Percentiles rank a stretch among this genome's conserved stretches.
Evolutionary conservation across 2,113 vertebrate species (phyloP).

Genomic region (Piprites chloris): DNA sequence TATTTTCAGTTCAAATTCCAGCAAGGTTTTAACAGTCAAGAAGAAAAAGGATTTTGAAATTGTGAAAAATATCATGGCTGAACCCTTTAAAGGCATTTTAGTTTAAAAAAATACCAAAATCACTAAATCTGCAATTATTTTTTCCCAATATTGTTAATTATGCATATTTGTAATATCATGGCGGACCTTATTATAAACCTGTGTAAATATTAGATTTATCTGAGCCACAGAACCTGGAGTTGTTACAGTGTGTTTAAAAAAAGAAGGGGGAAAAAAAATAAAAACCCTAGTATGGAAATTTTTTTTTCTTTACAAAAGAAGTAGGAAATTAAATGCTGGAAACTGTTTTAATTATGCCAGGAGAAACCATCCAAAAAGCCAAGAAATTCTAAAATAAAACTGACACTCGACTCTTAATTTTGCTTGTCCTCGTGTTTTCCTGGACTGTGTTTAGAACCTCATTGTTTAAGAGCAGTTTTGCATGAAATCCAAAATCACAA

Average conservation of each 20-base stretch:
- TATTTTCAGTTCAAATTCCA: constrained; percentile 47
- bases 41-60: constrained; percentile 47
- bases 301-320: constrained; percentile 64
- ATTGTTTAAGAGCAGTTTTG: constrained; percentile 68
- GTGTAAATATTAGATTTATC: constrained; percentile 50
- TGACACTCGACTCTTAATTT: constrained; percentile 39
- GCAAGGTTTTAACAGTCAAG: constrained; percentile 23
- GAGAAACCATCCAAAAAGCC: constrained; percentile 61
- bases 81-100: constrained; percentile 50
- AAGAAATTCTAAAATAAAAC: constrained; percentile 65
- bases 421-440: constrained; percentile 61
- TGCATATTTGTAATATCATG: constrained; percentile 74
- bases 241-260: constrained; percentile 14
- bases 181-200: constrained; percentile 69
- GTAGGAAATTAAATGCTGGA: constrained; percentile 73
- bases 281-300: constrained; percentile 33
- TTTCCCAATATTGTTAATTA: constrained; percentile 75
- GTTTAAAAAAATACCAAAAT: constrained; percentile 56
- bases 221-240: constrained; percentile 35
- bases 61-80: constrained; percentile 27
- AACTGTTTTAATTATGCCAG: constrained; percentile 60
- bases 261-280: not conserved
- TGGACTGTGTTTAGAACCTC: constrained; percentile 57
- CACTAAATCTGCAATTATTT: constrained; percentile 72
- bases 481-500: constrained; percentile 59